Evolutionary conservation across 2,888 invertebrate genomes (phyloP), one percentile per base, ranked within the genome.

Genomic region (Ptychoptera contaminata): DNA sequence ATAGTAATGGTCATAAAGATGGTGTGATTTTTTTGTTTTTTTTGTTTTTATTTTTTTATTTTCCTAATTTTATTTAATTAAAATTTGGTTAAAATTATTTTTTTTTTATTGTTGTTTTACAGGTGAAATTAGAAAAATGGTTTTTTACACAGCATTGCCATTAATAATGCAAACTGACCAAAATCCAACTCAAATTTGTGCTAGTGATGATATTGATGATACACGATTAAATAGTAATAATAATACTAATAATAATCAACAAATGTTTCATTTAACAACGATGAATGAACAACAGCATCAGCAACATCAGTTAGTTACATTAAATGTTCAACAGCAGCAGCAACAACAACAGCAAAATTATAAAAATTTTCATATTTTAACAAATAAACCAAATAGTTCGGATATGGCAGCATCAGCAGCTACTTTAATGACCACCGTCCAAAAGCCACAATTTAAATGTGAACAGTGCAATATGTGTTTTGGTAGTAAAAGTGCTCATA

Each of bases 401-500:
- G 54, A 41, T 50, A 31, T 35, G 38, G n/a, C 41, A 37, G 14
- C 7, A 16, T 14, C 36, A 43, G 16, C 43, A 39, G 23, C 15
- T 29, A 11, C 42, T 30, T 12, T 41, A 41, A 14, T 10, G 35
- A 8, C 35, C 40, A 2, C 31, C 46, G 40, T 36, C 15, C n/a
- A 34, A 68, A 74, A 74, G 67, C 67, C 73, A 58, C 58, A 64
- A 29, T 75, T 72, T 54, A 72, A 71, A 54, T 84, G 83, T 60
- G 72, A 77, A 42, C 74, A 81, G 57, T 83, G 83, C 57, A 79
- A 78, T 49, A 76, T 83, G 67, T 76, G 71, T 48, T 82, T 84
- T 56, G 77, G 78, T 39, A 82, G 82, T 54, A 79, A 82, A 58
- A 81, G 76, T 59, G 77, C 81, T 2, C 76, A 82, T 53, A 82